A percentile compares a stretch with the other conserved stretches of the same genome.
phyloP scores from a whole-genome alignment of 2,888 invertebrate genomes.

The Pasiphila rectangulata region DNA sequence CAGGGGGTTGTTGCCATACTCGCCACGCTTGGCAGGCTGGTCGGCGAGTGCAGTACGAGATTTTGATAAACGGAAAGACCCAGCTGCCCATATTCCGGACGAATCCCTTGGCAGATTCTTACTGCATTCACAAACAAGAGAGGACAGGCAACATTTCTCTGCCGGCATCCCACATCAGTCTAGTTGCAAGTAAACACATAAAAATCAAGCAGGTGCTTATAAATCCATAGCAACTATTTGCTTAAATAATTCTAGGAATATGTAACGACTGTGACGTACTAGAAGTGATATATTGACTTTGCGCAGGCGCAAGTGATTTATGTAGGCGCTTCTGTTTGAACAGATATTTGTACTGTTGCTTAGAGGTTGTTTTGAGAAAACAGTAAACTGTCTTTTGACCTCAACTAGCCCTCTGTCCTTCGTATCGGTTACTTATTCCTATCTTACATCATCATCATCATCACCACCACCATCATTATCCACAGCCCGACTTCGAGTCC shows the following conservation, averaged over 20 bases:
- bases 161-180: too few species aligned
- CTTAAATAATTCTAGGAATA: slow-evolving; percentile 35
- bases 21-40: too few species aligned
- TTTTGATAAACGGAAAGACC: too few species aligned
- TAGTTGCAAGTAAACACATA: neutral
- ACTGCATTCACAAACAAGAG: too few species aligned
- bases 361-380: slow-evolving; percentile 27
- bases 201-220: neutral
- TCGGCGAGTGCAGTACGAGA: too few species aligned
- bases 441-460: neutral
- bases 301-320: slow-evolving; percentile 34
- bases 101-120: too few species aligned
- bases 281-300: slow-evolving; percentile 32
- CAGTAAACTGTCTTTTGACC: slow-evolving; percentile 23
- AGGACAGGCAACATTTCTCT: too few species aligned
- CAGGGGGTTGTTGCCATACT: too few species aligned
- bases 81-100: too few species aligned
- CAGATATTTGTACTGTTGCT: slow-evolving; percentile 31
- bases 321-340: slow-evolving; percentile 43
- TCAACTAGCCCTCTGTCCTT: slow-evolving; percentile 7
- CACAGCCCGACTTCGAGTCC: too few species aligned
- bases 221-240: slow-evolving; percentile 24
- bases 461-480: too few species aligned
- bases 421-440: neutral
- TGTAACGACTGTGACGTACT: slow-evolving; percentile 34